Evolutionary conservation across 2,888 invertebrate species (phyloP), one percentile per base, ranked within the genome.

Genomic region (Myathropa florea): DNA sequence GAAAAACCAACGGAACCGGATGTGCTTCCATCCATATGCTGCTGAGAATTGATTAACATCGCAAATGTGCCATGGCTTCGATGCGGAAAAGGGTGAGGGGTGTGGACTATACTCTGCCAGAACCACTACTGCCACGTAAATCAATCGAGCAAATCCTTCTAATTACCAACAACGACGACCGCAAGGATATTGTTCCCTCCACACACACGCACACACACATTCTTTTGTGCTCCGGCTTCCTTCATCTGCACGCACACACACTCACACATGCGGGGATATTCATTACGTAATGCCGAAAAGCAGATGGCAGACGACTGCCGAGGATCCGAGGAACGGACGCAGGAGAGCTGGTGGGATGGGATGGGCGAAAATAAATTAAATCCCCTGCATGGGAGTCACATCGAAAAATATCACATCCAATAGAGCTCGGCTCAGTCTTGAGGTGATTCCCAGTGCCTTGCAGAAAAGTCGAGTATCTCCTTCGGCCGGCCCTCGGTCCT

Each of bases 131-230:
- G 77, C 63, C 36, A 81, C 77, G 85, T 85, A 83, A 86, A 86
- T 86, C 86, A 86, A 86, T 86, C 75, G 86, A 83, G 83, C 75
- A 86, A 83, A 86, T 86, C 86, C 83, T 79, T 79, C 78, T 86
- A 83, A 86, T 86, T 86, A 63, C 83, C 36, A 63, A 65, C 70
- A 79, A 77, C 78, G 46, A 78, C 78, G 86, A 86, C 86, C 86
- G 55, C 83, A 86, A 83, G 86, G 86, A 86, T 86, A 75, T 83
- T 79, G 78, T 72, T 46, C 46, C 46, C 1, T n/a, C 1, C 14
- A n/a, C 39, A 39, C n/a, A 39, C 46, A 46, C 46, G 18, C 46
- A 46, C 14, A 6, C 0, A 59, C 60, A 18, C 59, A 33, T 77
- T 77, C 84, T 76, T 80, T 76, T 81, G 67, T 84, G 55, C 59